Evolutionary conservation across 1,140 invertebrate genomes (phyloP), one percentile per base, ranked within the genome.

Genomic region (Heliothis subflexa): DNA sequence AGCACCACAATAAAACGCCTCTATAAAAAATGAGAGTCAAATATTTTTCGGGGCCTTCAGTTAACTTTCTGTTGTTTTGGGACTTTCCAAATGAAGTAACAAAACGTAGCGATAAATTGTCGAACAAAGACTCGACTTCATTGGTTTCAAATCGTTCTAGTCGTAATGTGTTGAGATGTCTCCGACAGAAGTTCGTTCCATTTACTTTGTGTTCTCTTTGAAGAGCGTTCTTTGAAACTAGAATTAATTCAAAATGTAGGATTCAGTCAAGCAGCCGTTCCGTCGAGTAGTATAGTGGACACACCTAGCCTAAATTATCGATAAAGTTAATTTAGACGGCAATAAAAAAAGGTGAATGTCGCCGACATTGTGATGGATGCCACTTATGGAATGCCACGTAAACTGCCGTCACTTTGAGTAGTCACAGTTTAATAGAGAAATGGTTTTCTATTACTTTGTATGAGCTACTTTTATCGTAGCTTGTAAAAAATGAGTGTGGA

Each of bases 171-270:
- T 78, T 79, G 66, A 80, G 82, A 81, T 74, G 78, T 81, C 73
- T 57, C 61, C 47, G 68, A 61, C 82, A 81, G 76, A 78, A 64
- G 33, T 75, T 70, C 64, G 74, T 78, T 76, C 80, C 75, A 78
- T 72, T 81, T 81, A 81, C 79, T 81, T 78, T 78, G 82, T 78
- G 57, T 47, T 64, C 16, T 78, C 78, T 81, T 83, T 76, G 75
- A 84, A 59, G 62, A 47, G 2, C 16, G 16, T 78, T 74, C 78
- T 78, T 81, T 81, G 75, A 76, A 61, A 55, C 25, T 33, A 33
- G 21, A 59, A 18, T 52, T 75, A 62, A 75, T 62, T 49, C 33
- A 21, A 52, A 75, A 75, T 62, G 40, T 75, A 75, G 73, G 18
- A 52, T 28, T 75, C 33, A 25, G 16, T 25, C 33, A 73, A 73